phyloP scores from a whole-genome alignment of 2,888 invertebrate genomes.

The Lithophane ornitopus region DNA sequence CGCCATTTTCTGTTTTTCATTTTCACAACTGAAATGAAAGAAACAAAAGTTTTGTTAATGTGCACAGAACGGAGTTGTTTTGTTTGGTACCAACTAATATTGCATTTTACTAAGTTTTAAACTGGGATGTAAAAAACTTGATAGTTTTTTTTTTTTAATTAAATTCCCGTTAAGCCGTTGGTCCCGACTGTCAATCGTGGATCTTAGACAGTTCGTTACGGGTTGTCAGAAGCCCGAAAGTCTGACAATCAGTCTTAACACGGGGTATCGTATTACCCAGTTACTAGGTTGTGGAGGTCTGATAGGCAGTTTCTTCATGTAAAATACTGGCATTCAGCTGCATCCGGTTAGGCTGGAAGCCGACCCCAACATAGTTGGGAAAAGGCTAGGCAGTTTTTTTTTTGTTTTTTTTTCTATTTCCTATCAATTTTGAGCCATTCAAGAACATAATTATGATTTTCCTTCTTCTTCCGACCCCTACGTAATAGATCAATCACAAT shows the following conservation, averaged over 20 bases:
- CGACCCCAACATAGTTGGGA: no score
- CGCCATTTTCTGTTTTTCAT: conserved; percentile 43
- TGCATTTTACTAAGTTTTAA: not conserved
- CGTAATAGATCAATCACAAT: conserved; percentile 17
- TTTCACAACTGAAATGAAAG: conserved; percentile 14
- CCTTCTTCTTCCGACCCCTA: not conserved
- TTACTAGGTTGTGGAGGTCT: no score
- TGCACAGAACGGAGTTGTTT: not conserved
- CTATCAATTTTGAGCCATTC: not conserved
- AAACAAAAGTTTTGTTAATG: conserved; percentile 17
- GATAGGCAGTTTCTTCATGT: no score
- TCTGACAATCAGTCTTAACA: no score
- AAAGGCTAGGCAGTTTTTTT: no score
- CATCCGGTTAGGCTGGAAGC: no score
- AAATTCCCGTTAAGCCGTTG: no score
- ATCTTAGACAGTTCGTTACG: no score
- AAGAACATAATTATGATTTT: not conserved
- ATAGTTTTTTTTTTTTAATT: not conserved
- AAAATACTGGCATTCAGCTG: no score
- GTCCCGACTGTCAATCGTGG: no score
- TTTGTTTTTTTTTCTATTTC: not conserved
- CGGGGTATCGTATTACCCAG: no score
- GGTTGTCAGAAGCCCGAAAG: no score
- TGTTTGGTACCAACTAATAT: not conserved
- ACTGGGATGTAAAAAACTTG: not conserved